A percentile compares a stretch with the other conserved stretches of the same genome.
Evolutionary conservation across 1,140 invertebrate genomes (phyloP).

Genomic region (Papilio dardanus): DNA sequence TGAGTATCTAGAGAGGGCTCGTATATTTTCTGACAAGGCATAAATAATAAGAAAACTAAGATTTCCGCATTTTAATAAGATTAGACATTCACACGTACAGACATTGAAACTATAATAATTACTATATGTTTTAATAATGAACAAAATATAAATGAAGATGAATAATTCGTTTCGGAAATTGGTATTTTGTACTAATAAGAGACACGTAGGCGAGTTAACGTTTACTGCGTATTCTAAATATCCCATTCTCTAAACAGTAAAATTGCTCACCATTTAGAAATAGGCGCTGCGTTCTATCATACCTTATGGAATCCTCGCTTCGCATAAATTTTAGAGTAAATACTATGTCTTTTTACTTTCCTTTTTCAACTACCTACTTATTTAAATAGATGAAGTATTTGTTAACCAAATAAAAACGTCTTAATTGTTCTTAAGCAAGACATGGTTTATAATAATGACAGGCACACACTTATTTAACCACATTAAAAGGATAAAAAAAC

Average conservation of each 20-base stretch:
- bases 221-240: neutral
- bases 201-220: neutral
- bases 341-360: neutral
- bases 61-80: neutral
- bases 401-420: neutral
- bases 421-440: neutral
- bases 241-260: neutral
- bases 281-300: neutral
- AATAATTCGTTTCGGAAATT: slow-evolving; percentile 8
- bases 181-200: neutral
- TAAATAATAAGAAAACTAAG: slow-evolving; percentile 6
- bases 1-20: neutral
- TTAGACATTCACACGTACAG: too few relatives aligned
- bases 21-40: slow-evolving; percentile 19
- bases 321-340: neutral
- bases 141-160: neutral
- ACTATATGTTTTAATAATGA: neutral
- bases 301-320: neutral
- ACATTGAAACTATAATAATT: slow-evolving; percentile 1
- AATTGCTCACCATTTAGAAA: neutral
- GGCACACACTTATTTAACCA: neutral
- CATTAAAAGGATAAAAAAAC: neutral
- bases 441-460: neutral
- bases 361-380: neutral
- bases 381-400: neutral